Evolutionary conservation across 1,140 invertebrate genomes (phyloP), one percentile per base, ranked within the genome.

Genomic region (Brachionus rubens): DNA sequence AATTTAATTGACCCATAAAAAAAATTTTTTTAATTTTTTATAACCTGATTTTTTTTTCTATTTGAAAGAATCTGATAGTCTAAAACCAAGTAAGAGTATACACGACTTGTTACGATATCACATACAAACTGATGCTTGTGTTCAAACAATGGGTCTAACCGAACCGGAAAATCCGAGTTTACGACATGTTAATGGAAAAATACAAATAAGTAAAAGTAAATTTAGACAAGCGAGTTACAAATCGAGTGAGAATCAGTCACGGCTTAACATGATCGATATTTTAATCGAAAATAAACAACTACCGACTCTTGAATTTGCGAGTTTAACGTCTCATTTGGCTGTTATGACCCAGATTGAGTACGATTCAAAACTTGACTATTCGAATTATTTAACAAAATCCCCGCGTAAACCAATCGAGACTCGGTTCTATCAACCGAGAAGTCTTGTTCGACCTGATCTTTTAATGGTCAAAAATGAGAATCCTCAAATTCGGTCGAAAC

Each of bases 111-210:
- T 72, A 16, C 21, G 1, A 9, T 14, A 36, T 16, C 33, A 54
- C 19, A 54, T 40, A 16, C 46, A 48, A 16, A 72, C 68, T 21
- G 68, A 72, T 26, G 68, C 68, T 0, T 72, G 68, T 36, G 21
- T 72, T n/a, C 68, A 72, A 72, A 72, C 68, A 12, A 48, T 72
- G 28, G 68, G 68, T 10, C 24, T 72, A 48, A 24, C 7, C 12
- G 43, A 72, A 14, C 68, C 68, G 5, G 21, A 72, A 30, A 72
- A 72, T 40, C 48, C 46, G 7, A 72, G 68, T 16, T 26, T 72
- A 0, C 48, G 68, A 24, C 68, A 72, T 33, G 48, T 28, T 33
- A 72, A 72, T 9, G 68, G 68, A 24, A 72, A 72, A 72, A 33
- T 72, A 14, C 68, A 72, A 72, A 72, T 72, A 48, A 72, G 19